Evolutionary conservation across 2,113 vertebrate species (phyloP).

Genomic region (Larimichthys crocea): DNA sequence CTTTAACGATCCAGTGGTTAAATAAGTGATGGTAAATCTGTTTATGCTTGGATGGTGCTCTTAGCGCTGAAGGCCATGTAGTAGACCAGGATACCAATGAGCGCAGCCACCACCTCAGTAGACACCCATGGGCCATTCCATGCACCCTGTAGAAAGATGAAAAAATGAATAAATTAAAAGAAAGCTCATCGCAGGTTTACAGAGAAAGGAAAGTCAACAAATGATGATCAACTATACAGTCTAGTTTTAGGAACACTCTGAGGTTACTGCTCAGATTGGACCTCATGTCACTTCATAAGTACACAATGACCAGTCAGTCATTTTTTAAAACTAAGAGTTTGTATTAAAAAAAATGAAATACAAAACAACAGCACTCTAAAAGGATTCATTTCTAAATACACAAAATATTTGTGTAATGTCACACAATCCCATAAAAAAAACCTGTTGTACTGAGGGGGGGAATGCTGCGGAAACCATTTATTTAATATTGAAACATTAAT

Average conservation of each 20-base stretch:
- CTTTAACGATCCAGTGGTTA: constrained; percentile 61
- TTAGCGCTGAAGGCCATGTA: constrained; percentile 92
- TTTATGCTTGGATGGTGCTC: constrained; percentile 89
- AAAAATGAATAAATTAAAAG: neutral
- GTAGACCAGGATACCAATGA: constrained; percentile 88
- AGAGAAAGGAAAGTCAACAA: neutral
- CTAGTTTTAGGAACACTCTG: neutral
- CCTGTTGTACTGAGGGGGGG: neutral
- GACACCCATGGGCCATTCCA: constrained; percentile 94
- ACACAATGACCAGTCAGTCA: neutral
- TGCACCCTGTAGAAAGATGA: constrained; percentile 82
- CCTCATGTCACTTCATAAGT: neutral
- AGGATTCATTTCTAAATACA: neutral
- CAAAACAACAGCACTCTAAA: neutral
- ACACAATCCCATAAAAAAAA: neutral
- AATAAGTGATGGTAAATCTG: constrained; percentile 17
- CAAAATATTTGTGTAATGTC: neutral
- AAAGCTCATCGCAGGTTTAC: neutral
- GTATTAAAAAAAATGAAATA: neutral
- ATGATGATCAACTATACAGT: neutral
- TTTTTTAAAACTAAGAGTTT: no score
- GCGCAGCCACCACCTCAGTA: constrained; percentile 91
- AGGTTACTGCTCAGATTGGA: neutral
- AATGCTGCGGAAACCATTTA: neutral
- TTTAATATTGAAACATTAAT: neutral